Percentiles rank a stretch among this genome's conserved stretches.
phyloP scores from a whole-genome alignment of 1,140 invertebrate genomes.

The Scaptomyza pallida region DNA sequence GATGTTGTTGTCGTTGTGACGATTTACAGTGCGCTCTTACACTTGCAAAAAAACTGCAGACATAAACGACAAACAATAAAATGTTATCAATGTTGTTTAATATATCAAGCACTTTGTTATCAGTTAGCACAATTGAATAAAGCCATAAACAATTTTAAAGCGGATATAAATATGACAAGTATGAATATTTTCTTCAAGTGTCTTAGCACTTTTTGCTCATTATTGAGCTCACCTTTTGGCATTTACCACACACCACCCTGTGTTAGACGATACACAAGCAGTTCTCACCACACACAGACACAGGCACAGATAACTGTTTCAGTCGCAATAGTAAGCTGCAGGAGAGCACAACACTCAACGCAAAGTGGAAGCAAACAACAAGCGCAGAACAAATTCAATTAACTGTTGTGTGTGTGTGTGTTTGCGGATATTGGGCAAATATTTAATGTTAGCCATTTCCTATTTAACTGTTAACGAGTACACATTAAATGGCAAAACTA shows the following conservation, averaged over 20 bases:
- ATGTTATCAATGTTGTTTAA: too few relatives aligned
- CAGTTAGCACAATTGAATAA: too few relatives aligned
- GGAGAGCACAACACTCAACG: constrained; percentile 39
- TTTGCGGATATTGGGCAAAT: not conserved
- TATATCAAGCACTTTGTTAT: too few relatives aligned
- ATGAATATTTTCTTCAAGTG: not conserved
- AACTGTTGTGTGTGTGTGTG: constrained; percentile 4
- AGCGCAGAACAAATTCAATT: constrained; percentile 7
- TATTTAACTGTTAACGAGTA: constrained; percentile 2
- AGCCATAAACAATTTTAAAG: too few relatives aligned
- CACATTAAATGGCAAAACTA: not conserved
- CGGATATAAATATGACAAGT: too few relatives aligned
- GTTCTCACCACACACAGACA: not conserved
- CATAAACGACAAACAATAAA: too few relatives aligned
- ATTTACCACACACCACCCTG: constrained; percentile 1
- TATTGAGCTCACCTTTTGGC: not conserved
- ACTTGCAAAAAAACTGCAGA: not conserved
- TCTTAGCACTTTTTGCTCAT: not conserved
- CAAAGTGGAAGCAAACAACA: constrained; percentile 13
- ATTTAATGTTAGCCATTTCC: not conserved
- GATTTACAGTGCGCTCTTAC: not conserved
- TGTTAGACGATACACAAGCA: not conserved
- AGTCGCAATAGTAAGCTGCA: constrained; percentile 40
- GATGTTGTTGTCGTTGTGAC: not conserved
- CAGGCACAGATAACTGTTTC: constrained; percentile 13